A percentile compares a stretch with the other conserved stretches of the same genome.
These are phyloP conservation scores for Paelopatides confundens DNA, from an alignment of 53 echinoderm and acorn worm species.

Conservation along the genomic window DNA sequence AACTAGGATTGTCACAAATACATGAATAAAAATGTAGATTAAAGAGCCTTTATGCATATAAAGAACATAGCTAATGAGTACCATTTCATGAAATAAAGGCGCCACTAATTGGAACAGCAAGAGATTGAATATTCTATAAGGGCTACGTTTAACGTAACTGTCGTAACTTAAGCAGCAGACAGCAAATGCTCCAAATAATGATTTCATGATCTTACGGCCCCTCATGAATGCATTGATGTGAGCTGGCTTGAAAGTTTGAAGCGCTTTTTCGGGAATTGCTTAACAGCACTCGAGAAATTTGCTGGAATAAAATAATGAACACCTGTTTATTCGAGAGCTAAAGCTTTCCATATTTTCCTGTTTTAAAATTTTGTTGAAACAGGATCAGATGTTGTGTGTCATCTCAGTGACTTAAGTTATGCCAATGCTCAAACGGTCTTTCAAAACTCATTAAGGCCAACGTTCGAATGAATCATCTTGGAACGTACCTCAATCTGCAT, in stretches of 20 bases:
- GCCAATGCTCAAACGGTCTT: constrained; percentile 35
- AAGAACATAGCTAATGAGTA: too few relatives aligned
- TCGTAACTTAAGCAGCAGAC: too few relatives aligned
- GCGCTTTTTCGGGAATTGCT: background rate
- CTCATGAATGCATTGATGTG: too few relatives aligned
- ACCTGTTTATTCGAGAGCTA: background rate
- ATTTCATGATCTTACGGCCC: background rate
- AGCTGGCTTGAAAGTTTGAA: too few relatives aligned
- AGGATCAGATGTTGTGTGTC: constrained; percentile 31
- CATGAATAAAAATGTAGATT: too few relatives aligned
- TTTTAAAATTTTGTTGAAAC: background rate
- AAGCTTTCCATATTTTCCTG: background rate
- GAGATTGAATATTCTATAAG: too few relatives aligned
- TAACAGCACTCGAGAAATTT: background rate
- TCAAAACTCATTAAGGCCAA: constrained; percentile 22
- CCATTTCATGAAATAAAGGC: too few relatives aligned
- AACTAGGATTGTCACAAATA: too few relatives aligned
- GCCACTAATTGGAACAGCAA: too few relatives aligned
- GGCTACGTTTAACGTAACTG: too few relatives aligned
- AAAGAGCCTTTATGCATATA: too few relatives aligned
- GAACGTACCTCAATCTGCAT: background rate
- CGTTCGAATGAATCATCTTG: constrained; percentile 17
- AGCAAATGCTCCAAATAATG: background rate
- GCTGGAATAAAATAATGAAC: background rate
- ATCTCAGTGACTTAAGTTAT: constrained; percentile 4